Conservation (phyloP, 2,888 invertebrate genomes). For the Zele albiditarsus region DNA sequence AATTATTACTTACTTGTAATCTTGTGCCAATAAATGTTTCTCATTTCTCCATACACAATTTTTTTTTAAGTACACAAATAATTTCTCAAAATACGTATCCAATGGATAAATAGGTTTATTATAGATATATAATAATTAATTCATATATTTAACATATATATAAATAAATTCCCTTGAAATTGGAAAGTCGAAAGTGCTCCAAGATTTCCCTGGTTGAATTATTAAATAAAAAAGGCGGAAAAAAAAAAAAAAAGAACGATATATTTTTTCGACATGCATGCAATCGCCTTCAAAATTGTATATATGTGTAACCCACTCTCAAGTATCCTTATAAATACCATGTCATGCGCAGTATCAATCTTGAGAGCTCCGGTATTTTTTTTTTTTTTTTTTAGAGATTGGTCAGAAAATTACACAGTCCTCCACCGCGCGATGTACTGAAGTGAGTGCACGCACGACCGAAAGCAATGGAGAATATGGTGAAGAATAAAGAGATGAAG, state of each 20-base stretch:
- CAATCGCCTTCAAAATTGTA: constrained; percentile 10
- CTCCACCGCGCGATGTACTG: constrained; percentile 40
- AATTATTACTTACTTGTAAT: too few species aligned
- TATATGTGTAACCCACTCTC: neutral
- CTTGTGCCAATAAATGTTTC: too few species aligned
- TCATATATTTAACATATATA: neutral
- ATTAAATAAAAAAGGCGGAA: neutral
- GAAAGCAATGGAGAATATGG: constrained; percentile 6
- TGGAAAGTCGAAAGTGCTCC: neutral
- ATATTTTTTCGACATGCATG: neutral
- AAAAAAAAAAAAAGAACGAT: neutral
- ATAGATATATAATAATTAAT: too few species aligned
- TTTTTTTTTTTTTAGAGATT: constrained; percentile 58
- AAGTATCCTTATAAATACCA: constrained; percentile 11
- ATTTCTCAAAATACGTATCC: too few species aligned
- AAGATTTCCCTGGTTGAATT: neutral
- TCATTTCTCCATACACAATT: too few species aligned
- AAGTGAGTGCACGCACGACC: constrained; percentile 30
- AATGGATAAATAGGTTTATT: too few species aligned
- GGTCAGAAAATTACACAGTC: constrained; percentile 67
- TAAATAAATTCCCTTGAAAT: neutral
- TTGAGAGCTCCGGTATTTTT: constrained; percentile 52
- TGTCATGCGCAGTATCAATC: constrained; percentile 11
- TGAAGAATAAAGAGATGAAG: neutral
- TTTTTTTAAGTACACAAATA: too few species aligned